Conservation (phyloP, 2,888 invertebrate genomes). For the Pelosia muscerda region DNA sequence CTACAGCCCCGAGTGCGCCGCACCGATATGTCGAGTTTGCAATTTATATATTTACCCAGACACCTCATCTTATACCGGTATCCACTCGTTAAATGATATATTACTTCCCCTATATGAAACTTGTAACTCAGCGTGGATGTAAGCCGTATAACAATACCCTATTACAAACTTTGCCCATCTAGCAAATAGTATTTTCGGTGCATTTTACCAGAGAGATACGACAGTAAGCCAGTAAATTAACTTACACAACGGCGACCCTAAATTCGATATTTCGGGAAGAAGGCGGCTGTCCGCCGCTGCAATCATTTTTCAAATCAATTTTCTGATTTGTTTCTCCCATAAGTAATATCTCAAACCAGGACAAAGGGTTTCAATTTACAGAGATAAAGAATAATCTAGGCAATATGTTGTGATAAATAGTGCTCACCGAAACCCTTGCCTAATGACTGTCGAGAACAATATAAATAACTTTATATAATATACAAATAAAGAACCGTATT, state of each 20-base stretch:
- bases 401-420: constrained; percentile 22
- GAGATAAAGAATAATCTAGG: constrained; percentile 43
- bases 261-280: constrained; percentile 59
- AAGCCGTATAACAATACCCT: constrained; percentile 52
- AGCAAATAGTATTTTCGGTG: constrained; percentile 57
- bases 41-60: constrained; percentile 57
- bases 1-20: constrained; percentile 52
- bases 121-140: constrained; percentile 44
- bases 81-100: constrained; percentile 50
- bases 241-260: constrained; percentile 46
- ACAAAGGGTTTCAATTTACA: constrained; percentile 67
- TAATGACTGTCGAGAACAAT: constrained; percentile 18
- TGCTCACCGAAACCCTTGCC: not conserved
- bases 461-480: not conserved
- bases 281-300: constrained; percentile 49
- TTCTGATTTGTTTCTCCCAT: constrained; percentile 60
- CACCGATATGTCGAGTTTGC: constrained; percentile 58
- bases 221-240: constrained; percentile 53
- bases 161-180: constrained; percentile 52
- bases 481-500: not conserved
- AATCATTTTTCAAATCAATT: constrained; percentile 66
- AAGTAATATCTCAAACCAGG: constrained; percentile 63
- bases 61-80: constrained; percentile 35
- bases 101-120: constrained; percentile 50
- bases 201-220: constrained; percentile 53